Conservation (phyloP, 2,888 invertebrate genomes). For the Aproaerema taeniolella region DNA sequence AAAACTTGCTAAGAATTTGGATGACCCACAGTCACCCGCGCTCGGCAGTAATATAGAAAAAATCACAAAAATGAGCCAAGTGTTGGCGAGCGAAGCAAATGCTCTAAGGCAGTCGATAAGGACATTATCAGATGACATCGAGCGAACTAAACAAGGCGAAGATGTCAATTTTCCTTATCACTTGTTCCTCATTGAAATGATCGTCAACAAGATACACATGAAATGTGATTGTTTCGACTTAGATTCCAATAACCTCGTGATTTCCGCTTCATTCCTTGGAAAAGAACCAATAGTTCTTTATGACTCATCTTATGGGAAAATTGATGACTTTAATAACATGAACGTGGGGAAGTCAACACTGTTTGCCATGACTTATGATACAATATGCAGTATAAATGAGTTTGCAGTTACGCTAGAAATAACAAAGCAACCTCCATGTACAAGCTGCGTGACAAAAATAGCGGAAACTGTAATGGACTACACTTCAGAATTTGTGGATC, state of each 20-base stretch:
- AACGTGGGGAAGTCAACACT: conserved; percentile 64
- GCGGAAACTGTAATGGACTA: conserved; percentile 60
- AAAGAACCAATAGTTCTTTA: conserved; percentile 59
- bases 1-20: conserved; percentile 31
- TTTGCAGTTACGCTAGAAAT: conserved; percentile 51
- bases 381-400: conserved; percentile 57
- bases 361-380: conserved; percentile 70
- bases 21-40: conserved; percentile 28
- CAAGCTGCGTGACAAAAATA: conserved; percentile 56
- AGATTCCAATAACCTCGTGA: conserved; percentile 60
- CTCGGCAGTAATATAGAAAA: conserved; percentile 51
- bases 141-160: conserved; percentile 48
- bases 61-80: conserved; percentile 58
- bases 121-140: conserved; percentile 50
- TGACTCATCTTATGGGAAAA: conserved; percentile 55
- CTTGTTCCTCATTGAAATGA: conserved; percentile 61
- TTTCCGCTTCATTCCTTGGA: conserved; percentile 57
- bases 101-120: conserved; percentile 57
- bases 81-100: conserved; percentile 59
- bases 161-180: conserved; percentile 62
- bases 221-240: conserved; percentile 69
- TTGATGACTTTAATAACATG: conserved; percentile 49
- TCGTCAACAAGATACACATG: conserved; percentile 68
- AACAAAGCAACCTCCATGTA: conserved; percentile 62
- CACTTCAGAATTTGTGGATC: conserved; percentile 45